A percentile compares a stretch with the other conserved stretches of the same genome.
Conservation (phyloP, 2,797 vertebrate species). For the Leptatherina wallacei region DNA sequence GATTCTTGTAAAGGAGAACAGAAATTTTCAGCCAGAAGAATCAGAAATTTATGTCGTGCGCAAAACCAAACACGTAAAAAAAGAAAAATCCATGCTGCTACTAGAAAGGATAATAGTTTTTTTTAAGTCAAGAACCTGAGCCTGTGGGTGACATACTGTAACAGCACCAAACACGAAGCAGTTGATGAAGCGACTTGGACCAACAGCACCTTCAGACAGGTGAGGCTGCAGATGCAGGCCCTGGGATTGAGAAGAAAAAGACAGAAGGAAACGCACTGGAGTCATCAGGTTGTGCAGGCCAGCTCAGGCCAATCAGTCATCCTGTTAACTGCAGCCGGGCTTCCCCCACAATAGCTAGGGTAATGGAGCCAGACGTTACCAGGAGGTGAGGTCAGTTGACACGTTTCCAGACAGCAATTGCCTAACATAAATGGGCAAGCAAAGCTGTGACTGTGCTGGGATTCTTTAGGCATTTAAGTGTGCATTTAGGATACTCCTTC, state of each 20-base stretch:
- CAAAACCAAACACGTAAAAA: conserved; percentile 3
- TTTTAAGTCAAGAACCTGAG: conserved; percentile 82
- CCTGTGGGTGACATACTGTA: conserved; percentile 87
- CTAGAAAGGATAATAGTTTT: background rate
- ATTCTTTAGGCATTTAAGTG: conserved; percentile 20
- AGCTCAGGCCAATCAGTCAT: conserved; percentile 54
- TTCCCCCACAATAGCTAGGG: conserved; percentile 57
- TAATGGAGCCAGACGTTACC: conserved; percentile 64
- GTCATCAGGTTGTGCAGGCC: conserved; percentile 53
- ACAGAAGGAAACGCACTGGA: conserved; percentile 65
- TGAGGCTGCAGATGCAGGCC: conserved; percentile 87
- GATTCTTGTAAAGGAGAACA: background rate
- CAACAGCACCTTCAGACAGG: conserved; percentile 82
- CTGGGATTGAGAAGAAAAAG: conserved; percentile 75
- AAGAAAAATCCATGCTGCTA: conserved; percentile 5
- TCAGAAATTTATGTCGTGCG: background rate
- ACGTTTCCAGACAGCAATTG: conserved; percentile 56
- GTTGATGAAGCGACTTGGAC: conserved; percentile 83
- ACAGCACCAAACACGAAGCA: conserved; percentile 89
- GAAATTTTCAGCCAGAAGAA: background rate
- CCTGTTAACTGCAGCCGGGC: conserved; percentile 58
- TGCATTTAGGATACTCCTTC: background rate
- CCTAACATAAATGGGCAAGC: conserved; percentile 37
- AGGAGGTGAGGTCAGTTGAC: conserved; percentile 62
- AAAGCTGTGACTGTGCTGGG: conserved; percentile 1